Base-by-base conservation (phyloP, 2,113 vertebrate species). In the Erinaceus europaeus region DNA sequence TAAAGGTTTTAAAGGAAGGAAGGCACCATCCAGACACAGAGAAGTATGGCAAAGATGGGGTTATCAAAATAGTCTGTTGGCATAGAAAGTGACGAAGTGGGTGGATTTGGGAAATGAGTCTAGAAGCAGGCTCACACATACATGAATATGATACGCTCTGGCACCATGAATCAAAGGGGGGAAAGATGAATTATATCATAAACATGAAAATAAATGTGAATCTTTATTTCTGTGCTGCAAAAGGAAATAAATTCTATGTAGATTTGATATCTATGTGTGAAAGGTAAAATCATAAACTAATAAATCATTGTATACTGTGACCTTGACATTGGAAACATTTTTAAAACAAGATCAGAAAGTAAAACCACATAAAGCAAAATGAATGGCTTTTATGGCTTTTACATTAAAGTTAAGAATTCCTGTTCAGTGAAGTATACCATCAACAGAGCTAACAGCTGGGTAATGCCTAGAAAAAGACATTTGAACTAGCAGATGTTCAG, bases 371-470 rank as follows among this genome's bases (percentile, higher is more conserved):
- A 34, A 25, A 86, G 42, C 55, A 73, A 84, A 69, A 77, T 42
- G 82, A 40, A 20, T 59, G 36, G n/a, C 64, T 73, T 89, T 91
- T 69, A 20, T 59, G 36, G n/a, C 64, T 73, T 89, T 91, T 69
- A 84, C 18, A 87, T 18, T 29, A 73, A 76, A 74, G 57, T 76
- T 44, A 81, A 91, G 69, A 14, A 52, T 52, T 77, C 62, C 29
- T 81, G 5, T 44, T 84, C 18, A 13, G 34, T 44, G 44, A 80
- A 48, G 42, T 20, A 20, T 9, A 53, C 75, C 40, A 72, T 15
- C 1, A 0, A 40, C 46, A 36, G 17, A 88, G 50, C 57, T 65
- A 84, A 44, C 88, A 87, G 44, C 50, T 52, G 52, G 64, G 40
- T 52, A 77, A 46, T 48, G 34, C 82, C 57, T 59, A 20, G 57